These are phyloP conservation scores for Tor tambroides DNA, from an alignment of 2,113 vertebrate species.

Conservation along the genomic window DNA sequence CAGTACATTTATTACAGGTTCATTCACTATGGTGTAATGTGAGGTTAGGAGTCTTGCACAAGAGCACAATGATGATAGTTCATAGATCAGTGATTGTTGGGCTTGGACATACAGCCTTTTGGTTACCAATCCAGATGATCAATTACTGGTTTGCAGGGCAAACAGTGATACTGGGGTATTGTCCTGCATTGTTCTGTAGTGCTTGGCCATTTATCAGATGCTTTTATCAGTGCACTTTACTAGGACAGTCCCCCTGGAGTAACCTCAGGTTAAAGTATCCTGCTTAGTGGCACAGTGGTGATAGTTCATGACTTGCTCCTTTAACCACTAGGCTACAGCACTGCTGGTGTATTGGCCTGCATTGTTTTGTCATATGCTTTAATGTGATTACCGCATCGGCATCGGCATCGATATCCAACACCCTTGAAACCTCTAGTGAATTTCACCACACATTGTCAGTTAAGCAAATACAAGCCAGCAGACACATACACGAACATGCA, in stretches of 20 bases:
- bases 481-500: not conserved
- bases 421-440: constrained; percentile 33
- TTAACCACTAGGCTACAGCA: not conserved
- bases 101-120: not conserved
- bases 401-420: not conserved
- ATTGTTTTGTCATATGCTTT: not conserved
- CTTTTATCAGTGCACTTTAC: not conserved
- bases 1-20: not conserved
- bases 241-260: not conserved
- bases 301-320: not conserved
- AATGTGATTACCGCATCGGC: not conserved
- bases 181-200: constrained; percentile 39
- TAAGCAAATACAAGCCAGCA: not conserved
- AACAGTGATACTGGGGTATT: constrained; percentile 61
- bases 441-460: constrained; percentile 36
- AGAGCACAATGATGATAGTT: not conserved
- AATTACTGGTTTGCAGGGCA: not conserved
- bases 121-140: not conserved
- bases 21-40: not conserved
- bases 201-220: not conserved
- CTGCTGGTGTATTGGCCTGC: constrained; percentile 37
- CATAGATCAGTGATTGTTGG: not conserved
- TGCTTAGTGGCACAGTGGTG: not conserved
- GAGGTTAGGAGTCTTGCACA: not conserved
- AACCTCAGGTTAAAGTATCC: not conserved